Evolutionary conservation across 2,113 vertebrate species (phyloP), one percentile per base, ranked within the genome.

Genomic region (Terrapene triunguis): DNA sequence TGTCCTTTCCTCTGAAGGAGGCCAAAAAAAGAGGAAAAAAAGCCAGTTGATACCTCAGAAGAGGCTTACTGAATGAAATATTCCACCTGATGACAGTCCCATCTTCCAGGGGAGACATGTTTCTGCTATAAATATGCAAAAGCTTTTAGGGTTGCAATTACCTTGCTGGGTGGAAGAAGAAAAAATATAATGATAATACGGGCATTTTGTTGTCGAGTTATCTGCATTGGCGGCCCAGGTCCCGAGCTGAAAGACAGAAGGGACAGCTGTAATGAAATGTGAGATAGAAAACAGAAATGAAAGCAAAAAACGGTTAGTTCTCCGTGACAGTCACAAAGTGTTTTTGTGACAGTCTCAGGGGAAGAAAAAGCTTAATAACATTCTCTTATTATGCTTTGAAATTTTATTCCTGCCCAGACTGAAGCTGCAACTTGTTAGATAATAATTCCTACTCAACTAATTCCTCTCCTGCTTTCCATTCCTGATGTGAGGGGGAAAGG

Each of bases 231-330:
- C 88, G 38, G 24, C 95, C 87, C 85, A 32, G 44, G 88, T 95
- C 92, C 87, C 93, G 82, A 91, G 78, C 83, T 93, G 53, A 90
- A 90, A 81, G 69, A 88, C 95, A 84, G 97, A 97, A 97, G 93
- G 90, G 96, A 89, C 92, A 94, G 87, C 96, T 93, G 94, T 97
- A 98, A 96, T 96, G 94, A 95, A 97, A 96, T 65, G 87, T 87
- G 92, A 95, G 93, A 91, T 92, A 94, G 88, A 94, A 88, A 92
- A 90, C 91, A 97, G 90, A 94, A 96, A 93, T 85, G 90, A 94
- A 96, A 94, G 93, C 90, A 87, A 91, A 95, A 96, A 88, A 88
- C 81, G 79, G 88, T 92, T 97, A 79, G 87, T 94, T 97, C 94
- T 94, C 90, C 84, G 83, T 0, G 1, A 87, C 94, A 92, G 91